phyloP scores from a whole-genome alignment of 2,888 invertebrate genomes.

The Polietes domitor region DNA sequence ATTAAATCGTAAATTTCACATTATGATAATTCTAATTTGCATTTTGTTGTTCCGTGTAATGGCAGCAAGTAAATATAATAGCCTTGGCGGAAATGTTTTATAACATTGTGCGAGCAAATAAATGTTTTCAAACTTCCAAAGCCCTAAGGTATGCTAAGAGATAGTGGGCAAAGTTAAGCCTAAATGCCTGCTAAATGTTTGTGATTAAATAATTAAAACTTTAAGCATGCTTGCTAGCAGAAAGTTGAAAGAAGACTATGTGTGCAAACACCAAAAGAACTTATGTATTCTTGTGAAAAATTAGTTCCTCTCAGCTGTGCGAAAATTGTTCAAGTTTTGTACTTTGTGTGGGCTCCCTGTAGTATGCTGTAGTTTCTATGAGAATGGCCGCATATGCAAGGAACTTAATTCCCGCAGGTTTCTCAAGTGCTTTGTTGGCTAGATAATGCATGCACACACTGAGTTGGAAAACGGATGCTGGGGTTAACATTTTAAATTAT shows the following conservation, averaged over 20 bases:
- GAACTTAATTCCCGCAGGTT: background rate
- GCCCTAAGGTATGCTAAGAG: background rate
- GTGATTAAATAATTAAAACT: slow-evolving; percentile 5
- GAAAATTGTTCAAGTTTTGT: background rate
- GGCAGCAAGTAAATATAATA: slow-evolving; percentile 1
- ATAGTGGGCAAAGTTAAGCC: background rate
- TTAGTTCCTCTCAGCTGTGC: background rate
- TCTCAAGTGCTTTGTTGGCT: too few relatives aligned
- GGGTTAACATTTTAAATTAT: background rate
- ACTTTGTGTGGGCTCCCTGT: too few relatives aligned
- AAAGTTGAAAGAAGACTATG: background rate
- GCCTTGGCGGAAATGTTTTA: too few relatives aligned
- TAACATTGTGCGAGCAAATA: background rate
- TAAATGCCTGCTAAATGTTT: slow-evolving; percentile 7
- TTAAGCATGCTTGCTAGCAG: too few relatives aligned
- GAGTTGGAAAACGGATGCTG: background rate
- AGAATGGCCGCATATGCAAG: background rate
- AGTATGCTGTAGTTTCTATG: background rate
- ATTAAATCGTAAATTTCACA: too few relatives aligned
- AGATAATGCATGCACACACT: background rate
- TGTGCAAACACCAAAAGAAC: background rate
- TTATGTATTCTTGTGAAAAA: background rate
- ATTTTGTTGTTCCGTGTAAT: too few relatives aligned
- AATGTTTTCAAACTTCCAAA: background rate
- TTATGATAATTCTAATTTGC: too few relatives aligned